Evolutionary conservation across 2,113 vertebrate genomes (phyloP).

Genomic region (Oryzias celebensis): DNA sequence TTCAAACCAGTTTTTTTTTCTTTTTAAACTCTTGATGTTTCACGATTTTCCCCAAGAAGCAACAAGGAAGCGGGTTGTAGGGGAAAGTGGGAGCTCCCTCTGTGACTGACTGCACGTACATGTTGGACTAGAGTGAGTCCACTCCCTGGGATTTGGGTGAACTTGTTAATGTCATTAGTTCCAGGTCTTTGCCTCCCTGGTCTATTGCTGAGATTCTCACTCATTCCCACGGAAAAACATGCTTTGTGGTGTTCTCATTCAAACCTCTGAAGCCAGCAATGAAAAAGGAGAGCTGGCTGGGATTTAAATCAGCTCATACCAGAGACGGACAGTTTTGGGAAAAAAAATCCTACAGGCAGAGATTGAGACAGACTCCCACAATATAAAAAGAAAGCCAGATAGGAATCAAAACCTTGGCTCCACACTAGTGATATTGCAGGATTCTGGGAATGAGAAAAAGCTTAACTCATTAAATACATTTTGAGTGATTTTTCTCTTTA

Average conservation of each 20-base stretch:
- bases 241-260: slow-evolving; percentile 69
- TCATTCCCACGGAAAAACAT: slow-evolving; percentile 73
- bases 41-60: background rate
- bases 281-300: slow-evolving; percentile 70
- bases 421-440: background rate
- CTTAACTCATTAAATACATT: too few relatives aligned
- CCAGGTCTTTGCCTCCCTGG: slow-evolving; percentile 69
- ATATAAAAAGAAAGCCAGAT: slow-evolving; percentile 6
- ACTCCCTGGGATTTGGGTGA: slow-evolving; percentile 55
- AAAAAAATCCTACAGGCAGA: slow-evolving; percentile 27
- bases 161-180: slow-evolving; percentile 80
- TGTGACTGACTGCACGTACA: slow-evolving; percentile 50
- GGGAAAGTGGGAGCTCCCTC: slow-evolving; percentile 5
- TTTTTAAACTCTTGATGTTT: slow-evolving; percentile 7
- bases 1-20: background rate
- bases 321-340: slow-evolving; percentile 45
- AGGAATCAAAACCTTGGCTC: slow-evolving; percentile 3
- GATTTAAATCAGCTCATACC: slow-evolving; percentile 74
- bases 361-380: slow-evolving; percentile 7
- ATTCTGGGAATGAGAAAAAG: background rate
- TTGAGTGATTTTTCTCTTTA: too few relatives aligned
- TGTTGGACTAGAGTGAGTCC: slow-evolving; percentile 39
- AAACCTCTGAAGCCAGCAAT: slow-evolving; percentile 46
- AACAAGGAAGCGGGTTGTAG: background rate
- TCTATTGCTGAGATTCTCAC: slow-evolving; percentile 63